Conservation (phyloP, 2,113 vertebrate genomes). For the Chroicocephalus ridibundus region DNA sequence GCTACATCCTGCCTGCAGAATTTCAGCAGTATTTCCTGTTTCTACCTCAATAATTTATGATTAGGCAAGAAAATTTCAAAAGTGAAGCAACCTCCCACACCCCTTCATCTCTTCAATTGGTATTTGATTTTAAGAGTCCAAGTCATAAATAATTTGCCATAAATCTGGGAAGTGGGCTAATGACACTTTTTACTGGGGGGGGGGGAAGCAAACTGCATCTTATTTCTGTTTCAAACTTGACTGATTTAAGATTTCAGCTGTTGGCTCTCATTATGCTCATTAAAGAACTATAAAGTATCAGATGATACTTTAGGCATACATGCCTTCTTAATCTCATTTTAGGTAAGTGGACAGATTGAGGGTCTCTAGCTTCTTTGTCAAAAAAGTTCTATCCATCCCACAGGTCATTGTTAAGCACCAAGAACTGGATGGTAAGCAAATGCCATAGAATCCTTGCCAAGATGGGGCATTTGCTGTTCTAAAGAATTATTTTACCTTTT, state of each 20-base stretch:
- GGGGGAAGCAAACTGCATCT: neutral
- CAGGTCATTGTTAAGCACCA: neutral
- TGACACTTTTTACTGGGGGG: neutral
- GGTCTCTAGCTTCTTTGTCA: neutral
- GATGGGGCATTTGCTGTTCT: neutral
- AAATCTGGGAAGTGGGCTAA: neutral
- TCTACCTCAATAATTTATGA: neutral
- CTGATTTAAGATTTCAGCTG: neutral
- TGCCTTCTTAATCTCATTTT: neutral
- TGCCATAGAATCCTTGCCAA: neutral
- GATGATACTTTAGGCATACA: neutral
- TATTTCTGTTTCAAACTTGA: neutral
- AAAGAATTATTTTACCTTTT: neutral
- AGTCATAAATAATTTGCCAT: slow-evolving; percentile 2
- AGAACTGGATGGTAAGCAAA: slow-evolving; percentile 20
- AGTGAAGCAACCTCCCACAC: neutral
- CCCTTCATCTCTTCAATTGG: neutral
- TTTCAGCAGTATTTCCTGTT: neutral
- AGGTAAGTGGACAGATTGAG: neutral
- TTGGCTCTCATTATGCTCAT: neutral
- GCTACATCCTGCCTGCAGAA: neutral
- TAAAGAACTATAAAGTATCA: neutral
- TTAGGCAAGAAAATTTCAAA: neutral
- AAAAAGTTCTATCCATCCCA: neutral
- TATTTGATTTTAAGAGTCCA: neutral